phyloP scores from a whole-genome alignment of 2,797 vertebrate genomes.

The Fratercula arctica region DNA sequence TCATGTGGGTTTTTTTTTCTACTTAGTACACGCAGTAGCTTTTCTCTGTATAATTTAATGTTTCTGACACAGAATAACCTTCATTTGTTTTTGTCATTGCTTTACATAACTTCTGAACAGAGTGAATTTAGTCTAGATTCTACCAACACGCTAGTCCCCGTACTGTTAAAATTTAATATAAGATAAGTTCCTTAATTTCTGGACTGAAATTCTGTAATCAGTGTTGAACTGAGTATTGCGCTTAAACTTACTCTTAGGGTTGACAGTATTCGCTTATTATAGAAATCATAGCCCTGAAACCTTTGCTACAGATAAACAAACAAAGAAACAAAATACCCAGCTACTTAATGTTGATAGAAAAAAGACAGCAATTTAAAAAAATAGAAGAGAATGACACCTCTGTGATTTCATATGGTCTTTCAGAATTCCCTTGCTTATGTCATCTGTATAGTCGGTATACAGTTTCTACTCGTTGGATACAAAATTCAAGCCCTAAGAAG shows the following conservation, averaged over 20 bases:
- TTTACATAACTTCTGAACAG: neutral
- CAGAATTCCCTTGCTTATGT: neutral
- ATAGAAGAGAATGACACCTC: neutral
- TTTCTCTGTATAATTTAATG: neutral
- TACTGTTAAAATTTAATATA: neutral
- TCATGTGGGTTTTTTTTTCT: neutral
- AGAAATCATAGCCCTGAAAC: neutral
- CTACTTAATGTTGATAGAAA: neutral
- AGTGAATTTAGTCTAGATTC: neutral
- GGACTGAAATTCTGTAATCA: neutral
- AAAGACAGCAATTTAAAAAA: neutral
- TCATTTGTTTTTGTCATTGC: neutral
- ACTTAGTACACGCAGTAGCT: neutral
- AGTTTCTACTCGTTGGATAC: neutral
- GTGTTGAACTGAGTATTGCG: neutral
- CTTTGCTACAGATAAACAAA: neutral
- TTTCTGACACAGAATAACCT: neutral
- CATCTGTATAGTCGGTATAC: neutral
- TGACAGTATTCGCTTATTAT: neutral
- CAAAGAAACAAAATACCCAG: neutral
- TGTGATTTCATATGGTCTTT: neutral
- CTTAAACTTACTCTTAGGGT: neutral
- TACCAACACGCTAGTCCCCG: neutral
- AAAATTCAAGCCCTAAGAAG: conserved; percentile 16
- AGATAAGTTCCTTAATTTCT: neutral